Base-by-base conservation (phyloP, 53 echinoderm and acorn worm genomes). In the Astropecten irregularis region DNA sequence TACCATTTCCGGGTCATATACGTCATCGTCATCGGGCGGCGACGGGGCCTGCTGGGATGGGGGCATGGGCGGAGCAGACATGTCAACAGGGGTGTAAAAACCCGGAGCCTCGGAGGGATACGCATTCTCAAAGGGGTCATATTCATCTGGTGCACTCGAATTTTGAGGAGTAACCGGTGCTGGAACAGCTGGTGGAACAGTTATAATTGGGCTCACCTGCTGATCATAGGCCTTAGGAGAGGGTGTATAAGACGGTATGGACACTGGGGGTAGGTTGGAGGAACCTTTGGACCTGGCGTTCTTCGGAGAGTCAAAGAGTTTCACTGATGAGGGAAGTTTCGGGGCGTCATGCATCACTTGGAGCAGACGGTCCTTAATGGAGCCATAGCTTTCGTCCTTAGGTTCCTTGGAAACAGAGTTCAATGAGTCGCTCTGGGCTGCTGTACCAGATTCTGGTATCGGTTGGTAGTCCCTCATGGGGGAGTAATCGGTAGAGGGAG, bases 1-100 rank as follows among this genome's bases (percentile, higher is more conserved):
- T 10, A 79, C 79, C 79, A 79, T 79, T 33, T 79, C 79, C 14
- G 79, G 79, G 48, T 79, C 79, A 20, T 79, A 79, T 32, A 79
- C 29, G 38, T 79, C 79, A 32, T 79, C 70, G 10, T 61, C 61
- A 1, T 37, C 16, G 0, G 60, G 48, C 3, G 63, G 10, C 0
- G 48, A 57, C 47, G 79, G 61, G 4, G 56, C 29, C 79, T 61
- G 46, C 9, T 15, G 33, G 37, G 48, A 27, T 46, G 79, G 25
- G n/a, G 18, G 70, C 21, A 46, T 1, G 11, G 79, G 61, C 0
- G 61, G 33, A 29, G 31, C 42, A 5, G 49, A 3, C 21, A 60
- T 19, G 44, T 39, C 53, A 11, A 46, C 25, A 3, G 61, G 79
- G 63, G 79, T 79, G 49, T 79, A 79, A 62, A 34, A 79, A 3